These are phyloP conservation scores for Cyanistes caeruleus DNA, from an alignment of 2,113 vertebrate genomes.

Conservation along the genomic window DNA sequence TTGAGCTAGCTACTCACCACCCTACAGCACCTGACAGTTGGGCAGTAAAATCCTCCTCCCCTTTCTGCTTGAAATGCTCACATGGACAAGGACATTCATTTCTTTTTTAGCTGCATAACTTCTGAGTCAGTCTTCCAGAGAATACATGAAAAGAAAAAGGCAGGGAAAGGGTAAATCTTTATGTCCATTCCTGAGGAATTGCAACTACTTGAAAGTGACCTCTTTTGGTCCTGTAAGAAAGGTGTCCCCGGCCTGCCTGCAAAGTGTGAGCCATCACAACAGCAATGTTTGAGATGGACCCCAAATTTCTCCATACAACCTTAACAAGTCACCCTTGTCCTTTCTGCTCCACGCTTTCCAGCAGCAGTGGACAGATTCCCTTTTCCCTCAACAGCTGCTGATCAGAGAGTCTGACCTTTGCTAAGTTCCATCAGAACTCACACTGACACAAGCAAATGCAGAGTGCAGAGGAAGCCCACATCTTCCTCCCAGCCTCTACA, in stretches of 20 bases:
- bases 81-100: background rate
- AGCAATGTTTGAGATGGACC: background rate
- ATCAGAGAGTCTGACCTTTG: background rate
- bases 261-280: rapidly evolving
- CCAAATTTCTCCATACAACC: background rate
- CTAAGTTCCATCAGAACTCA: background rate
- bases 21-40: background rate
- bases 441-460: background rate
- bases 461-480: background rate
- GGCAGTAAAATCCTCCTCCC: background rate
- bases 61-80: background rate
- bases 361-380: background rate
- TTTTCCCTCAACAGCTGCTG: background rate
- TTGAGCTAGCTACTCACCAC: background rate
- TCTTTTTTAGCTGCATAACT: background rate
- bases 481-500: background rate
- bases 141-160: background rate
- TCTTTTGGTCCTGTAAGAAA: background rate
- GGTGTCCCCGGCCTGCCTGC: no score
- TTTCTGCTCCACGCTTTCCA: background rate
- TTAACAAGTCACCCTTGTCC: background rate
- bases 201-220: background rate
- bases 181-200: background rate
- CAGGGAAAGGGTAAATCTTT: background rate
- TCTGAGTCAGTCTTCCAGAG: background rate